Evolutionary conservation across 2,113 vertebrate species (phyloP), one percentile per base, ranked within the genome.

Genomic region (Rhegmatorhina hoffmannsi): DNA sequence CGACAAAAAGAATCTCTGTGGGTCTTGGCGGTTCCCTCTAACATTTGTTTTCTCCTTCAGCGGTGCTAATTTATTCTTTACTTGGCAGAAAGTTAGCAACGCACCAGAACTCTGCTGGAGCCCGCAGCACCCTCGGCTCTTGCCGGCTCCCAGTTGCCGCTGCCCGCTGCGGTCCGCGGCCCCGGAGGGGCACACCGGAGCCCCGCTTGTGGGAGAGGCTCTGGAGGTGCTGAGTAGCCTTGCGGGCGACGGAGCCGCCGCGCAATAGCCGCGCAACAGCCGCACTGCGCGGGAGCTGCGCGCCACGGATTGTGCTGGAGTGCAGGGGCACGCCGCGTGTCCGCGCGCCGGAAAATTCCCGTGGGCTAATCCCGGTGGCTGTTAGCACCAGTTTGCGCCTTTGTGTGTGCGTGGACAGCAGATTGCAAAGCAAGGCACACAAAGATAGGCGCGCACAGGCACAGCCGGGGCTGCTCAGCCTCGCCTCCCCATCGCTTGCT

Each of bases 61-160:
- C 33, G 28, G 36, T 25, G 70, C 59, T 92, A 79, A 83, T 89
- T 87, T 82, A 76, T 80, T 90, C 87, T 31, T 85, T 13, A 70
- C 94, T 90, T 43, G 36, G 94, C 67, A 34, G 84, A 95, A 95
- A 97, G 93, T 95, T 95, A 28, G 53, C 58, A 25, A 3, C 11
- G 62, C 83, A 0, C 60, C 10, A 10, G 59, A 82, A 50, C 91
- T 89, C 94, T 3, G 68, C 59, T 0, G 8, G 55, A 70, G 14
- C 29, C n/a, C 40, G 25, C 49, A 4, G 82, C 85, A 20, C 53
- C 87, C 72, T 19, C 11, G n/a, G 33, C 28, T 6, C 79, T 24
- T 55, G 21, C 44, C 8, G 16, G 12, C n/a, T 28, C 66, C 53
- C 53, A 5, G 26, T 17, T 9, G 70, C 55, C 2, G 63, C 50